Base-by-base conservation (phyloP, 2,888 invertebrate species). In the Ectemnius continuus region DNA sequence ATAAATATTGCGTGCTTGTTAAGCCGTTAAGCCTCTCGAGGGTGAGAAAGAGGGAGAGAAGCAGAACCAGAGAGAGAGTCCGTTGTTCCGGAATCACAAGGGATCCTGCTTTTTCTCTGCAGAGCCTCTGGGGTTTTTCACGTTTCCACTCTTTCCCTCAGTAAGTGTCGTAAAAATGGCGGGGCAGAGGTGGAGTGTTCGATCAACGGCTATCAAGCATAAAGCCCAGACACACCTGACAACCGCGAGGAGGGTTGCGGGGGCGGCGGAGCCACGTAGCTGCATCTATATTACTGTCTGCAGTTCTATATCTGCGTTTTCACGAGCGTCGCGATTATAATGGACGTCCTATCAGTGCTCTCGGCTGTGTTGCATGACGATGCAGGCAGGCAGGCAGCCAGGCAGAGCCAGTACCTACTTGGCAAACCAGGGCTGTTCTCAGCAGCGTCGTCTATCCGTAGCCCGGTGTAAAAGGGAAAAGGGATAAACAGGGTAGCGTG, bases 401-500 rank as follows among this genome's bases (percentile, higher is more conserved):
- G n/a, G n/a, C n/a, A n/a, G n/a, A n/a, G 36, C 36, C 36, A 36
- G 36, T 52, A 52, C 52, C 16, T 52, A 16, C 52, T 57, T 60
- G 52, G 61, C 65, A 65, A 63, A 76, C 60, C 66, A 48, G 64
- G 62, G 60, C 47, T 67, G 61, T 57, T 47, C 61, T 59, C 70
- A 16, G 52, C 52, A 14, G 5, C n/a, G 16, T 6, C 52, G 67
- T 73, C 70, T 75, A 76, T 70, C 73, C 72, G 63, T 61, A 60
- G 20, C 56, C 18, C 57, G 47, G 14, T 59, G 67, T 61, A 70
- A 74, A 81, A 79, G 77, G 76, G 76, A 73, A 74, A 80, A 78
- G 76, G 74, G 74, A 82, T 82, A 78, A 80, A 80, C 80, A 76
- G 79, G 69, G 69, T 58, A 62, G 61, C 71, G 64, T 76, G 78